phyloP scores from a whole-genome alignment of 2,113 vertebrate genomes.

The Dasyprocta punctata region DNA sequence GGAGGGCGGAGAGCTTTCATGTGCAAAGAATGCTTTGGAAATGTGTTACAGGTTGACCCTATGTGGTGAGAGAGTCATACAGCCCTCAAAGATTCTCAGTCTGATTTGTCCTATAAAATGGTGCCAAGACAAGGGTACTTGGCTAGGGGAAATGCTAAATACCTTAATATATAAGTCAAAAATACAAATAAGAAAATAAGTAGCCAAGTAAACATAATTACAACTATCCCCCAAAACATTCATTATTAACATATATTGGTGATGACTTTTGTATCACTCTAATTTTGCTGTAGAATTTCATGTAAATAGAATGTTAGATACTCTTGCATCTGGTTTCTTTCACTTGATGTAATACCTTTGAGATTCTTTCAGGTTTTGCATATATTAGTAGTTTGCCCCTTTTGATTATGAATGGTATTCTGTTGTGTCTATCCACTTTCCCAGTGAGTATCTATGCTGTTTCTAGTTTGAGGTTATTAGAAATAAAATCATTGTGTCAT shows the following conservation, averaged over 20 bases:
- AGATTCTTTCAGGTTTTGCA: neutral
- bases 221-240: neutral
- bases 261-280: neutral
- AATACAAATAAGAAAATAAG: neutral
- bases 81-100: neutral
- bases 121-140: neutral
- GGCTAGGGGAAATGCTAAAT: neutral
- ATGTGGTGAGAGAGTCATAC: neutral
- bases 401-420: neutral
- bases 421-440: neutral
- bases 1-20: neutral
- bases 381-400: neutral
- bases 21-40: conserved; percentile 1
- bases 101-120: neutral
- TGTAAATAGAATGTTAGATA: neutral
- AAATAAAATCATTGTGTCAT: neutral
- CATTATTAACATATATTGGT: neutral
- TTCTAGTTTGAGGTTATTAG: neutral
- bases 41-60: neutral
- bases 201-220: neutral
- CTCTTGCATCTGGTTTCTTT: neutral
- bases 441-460: neutral
- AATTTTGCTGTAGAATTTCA: neutral
- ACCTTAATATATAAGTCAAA: neutral
- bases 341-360: neutral